Evolutionary conservation across 2,113 vertebrate genomes (phyloP).

Genomic region (Myodes glareolus): DNA sequence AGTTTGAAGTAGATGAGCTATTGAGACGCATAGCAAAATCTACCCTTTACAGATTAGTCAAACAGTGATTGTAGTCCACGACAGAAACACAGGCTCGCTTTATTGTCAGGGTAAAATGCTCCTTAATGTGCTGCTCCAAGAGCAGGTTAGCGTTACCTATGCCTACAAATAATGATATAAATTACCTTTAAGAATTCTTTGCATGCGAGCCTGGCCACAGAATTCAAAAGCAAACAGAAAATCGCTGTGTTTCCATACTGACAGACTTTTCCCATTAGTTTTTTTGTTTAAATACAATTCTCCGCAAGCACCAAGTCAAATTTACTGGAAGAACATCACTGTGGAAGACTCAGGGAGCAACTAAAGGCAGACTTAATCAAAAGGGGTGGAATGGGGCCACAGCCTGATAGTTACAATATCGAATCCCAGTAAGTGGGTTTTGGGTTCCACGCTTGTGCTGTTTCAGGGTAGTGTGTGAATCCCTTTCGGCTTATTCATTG

Average conservation of each 20-base stretch:
- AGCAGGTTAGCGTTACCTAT: slow-evolving; percentile 81
- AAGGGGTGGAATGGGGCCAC: neutral
- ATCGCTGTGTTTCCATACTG: slow-evolving; percentile 74
- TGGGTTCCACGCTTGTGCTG: neutral
- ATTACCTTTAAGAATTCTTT: slow-evolving; percentile 82
- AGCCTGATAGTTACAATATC: slow-evolving; percentile 27
- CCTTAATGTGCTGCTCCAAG: slow-evolving; percentile 83
- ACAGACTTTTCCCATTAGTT: slow-evolving; percentile 66
- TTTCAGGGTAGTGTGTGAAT: neutral
- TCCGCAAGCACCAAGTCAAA: neutral
- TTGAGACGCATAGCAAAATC: slow-evolving; percentile 85
- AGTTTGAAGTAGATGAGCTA: slow-evolving; percentile 85
- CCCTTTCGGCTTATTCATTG: slow-evolving; percentile 47
- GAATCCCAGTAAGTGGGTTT: slow-evolving; percentile 47
- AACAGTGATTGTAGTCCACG: slow-evolving; percentile 83
- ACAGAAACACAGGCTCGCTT: slow-evolving; percentile 81
- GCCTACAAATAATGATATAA: slow-evolving; percentile 80
- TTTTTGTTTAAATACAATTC: slow-evolving; percentile 40
- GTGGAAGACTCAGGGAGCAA: slow-evolving; percentile 19
- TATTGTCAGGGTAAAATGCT: slow-evolving; percentile 84
- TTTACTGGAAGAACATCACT: slow-evolving; percentile 60
- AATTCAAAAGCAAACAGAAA: slow-evolving; percentile 78
- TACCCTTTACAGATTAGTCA: slow-evolving; percentile 84
- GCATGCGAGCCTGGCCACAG: slow-evolving; percentile 73
- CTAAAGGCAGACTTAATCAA: slow-evolving; percentile 62